Conservation (phyloP, 2,888 invertebrate species). For the Catotricha subobsoleta region DNA sequence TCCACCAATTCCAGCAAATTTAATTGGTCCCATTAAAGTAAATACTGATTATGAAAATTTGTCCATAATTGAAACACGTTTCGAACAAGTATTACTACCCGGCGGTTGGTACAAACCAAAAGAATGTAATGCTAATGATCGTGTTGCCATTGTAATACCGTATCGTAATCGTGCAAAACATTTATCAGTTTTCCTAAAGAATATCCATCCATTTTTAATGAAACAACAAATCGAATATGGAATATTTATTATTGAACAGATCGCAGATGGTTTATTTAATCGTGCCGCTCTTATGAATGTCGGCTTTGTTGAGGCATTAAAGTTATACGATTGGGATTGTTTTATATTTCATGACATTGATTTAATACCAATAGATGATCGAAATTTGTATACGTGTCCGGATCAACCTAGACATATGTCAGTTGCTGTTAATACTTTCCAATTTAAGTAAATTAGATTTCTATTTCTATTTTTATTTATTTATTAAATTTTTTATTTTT, state of each 20-base stretch:
- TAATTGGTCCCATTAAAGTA: conserved; percentile 50
- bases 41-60: conserved; percentile 46
- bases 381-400: conserved; percentile 83
- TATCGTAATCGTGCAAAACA: conserved; percentile 74
- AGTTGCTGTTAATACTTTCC: conserved; percentile 70
- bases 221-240: conserved; percentile 88
- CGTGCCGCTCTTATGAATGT: conserved; percentile 94
- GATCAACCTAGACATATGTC: conserved; percentile 86
- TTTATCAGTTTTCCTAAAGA: conserved; percentile 70
- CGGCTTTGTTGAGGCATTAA: conserved; percentile 78
- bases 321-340: conserved; percentile 58
- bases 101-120: conserved; percentile 76
- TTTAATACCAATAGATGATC: conserved; percentile 77
- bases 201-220: conserved; percentile 83
- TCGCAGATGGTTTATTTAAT: conserved; percentile 52
- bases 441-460: conserved; percentile 47
- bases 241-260: conserved; percentile 82
- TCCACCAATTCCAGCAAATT: conserved; percentile 42
- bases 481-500: too few relatives aligned
- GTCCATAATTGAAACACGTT: conserved; percentile 43
- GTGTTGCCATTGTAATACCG: conserved; percentile 84
- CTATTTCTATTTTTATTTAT: too few relatives aligned
- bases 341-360: conserved; percentile 96
- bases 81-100: conserved; percentile 45
- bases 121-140: conserved; percentile 49